These are phyloP conservation scores for Ectropis crepuscularia DNA, from an alignment of 2,888 invertebrate genomes.

Conservation along the genomic window DNA sequence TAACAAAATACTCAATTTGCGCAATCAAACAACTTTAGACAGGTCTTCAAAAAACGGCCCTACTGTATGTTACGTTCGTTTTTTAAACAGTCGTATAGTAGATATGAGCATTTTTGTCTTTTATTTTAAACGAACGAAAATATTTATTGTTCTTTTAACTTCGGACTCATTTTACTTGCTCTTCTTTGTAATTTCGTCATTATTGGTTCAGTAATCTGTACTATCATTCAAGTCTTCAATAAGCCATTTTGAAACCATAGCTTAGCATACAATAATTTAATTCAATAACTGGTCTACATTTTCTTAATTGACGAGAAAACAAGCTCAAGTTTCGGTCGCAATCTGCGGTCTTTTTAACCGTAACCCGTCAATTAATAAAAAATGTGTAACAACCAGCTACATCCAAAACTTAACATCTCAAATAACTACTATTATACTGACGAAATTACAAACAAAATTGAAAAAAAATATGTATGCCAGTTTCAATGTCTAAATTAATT, in stretches of 20 bases:
- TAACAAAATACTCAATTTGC: too few species aligned
- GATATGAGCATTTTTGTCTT: conserved; percentile 28
- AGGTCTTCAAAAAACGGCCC: too few species aligned
- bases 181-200: conserved; percentile 22
- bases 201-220: background rate
- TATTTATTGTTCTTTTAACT: conserved; percentile 12
- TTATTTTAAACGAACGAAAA: conserved; percentile 9
- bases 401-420: background rate
- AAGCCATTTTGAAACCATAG: too few species aligned
- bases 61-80: conserved; percentile 14
- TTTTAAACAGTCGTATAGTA: conserved; percentile 6
- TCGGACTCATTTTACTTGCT: conserved; percentile 3
- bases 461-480: conserved; percentile 34
- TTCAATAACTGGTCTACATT: too few species aligned
- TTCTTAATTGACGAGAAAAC: too few species aligned
- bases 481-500: conserved; percentile 40
- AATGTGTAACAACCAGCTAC: background rate
- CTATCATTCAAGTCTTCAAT: too few species aligned
- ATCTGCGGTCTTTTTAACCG: too few species aligned
- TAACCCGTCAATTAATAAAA: too few species aligned
- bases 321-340: too few species aligned
- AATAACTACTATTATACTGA: background rate
- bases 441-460: conserved; percentile 9
- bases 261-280: too few species aligned
- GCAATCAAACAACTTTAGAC: too few species aligned